A percentile compares a stretch with the other conserved stretches of the same genome.
Conservation (phyloP, 2,888 invertebrate genomes). For the Dendrolimus pini region DNA sequence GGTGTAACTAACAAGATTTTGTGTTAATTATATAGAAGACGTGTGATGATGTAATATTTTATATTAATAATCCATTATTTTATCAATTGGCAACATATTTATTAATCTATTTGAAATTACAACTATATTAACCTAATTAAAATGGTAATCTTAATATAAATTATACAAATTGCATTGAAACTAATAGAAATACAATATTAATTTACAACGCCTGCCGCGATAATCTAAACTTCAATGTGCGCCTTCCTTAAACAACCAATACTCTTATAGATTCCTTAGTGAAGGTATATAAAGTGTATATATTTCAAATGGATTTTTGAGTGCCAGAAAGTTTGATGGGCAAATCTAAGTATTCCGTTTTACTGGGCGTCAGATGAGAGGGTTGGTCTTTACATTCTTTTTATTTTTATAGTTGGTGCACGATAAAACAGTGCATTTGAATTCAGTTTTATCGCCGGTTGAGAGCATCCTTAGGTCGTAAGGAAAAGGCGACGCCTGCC, state of each 20-base stretch:
- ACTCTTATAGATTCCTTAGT: constrained; percentile 24
- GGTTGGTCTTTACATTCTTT: constrained; percentile 57
- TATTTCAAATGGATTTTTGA: constrained; percentile 76
- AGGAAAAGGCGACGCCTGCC: constrained; percentile 23
- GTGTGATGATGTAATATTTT: too few species aligned
- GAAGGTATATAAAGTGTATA: constrained; percentile 56
- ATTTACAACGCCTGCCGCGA: too few species aligned
- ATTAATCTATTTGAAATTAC: too few species aligned
- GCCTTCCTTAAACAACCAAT: constrained; percentile 35
- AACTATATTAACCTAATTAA: too few species aligned
- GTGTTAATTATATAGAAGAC: too few species aligned
- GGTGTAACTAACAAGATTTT: too few species aligned
- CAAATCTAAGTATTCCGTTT: constrained; percentile 68
- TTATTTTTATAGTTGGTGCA: constrained; percentile 64
- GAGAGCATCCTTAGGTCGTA: constrained; percentile 21
- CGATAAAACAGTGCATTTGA: constrained; percentile 60
- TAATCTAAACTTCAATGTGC: too few species aligned
- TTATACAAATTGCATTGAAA: too few species aligned
- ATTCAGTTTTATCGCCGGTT: constrained; percentile 18
- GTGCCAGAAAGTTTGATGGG: constrained; percentile 69
- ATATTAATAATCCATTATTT: too few species aligned
- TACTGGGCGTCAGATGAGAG: constrained; percentile 42
- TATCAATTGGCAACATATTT: too few species aligned
- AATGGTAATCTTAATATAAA: too few species aligned
- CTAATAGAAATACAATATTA: too few species aligned